These are phyloP conservation scores for Drosophila atroscutellata DNA, from an alignment of 2,888 invertebrate species.

Conservation along the genomic window DNA sequence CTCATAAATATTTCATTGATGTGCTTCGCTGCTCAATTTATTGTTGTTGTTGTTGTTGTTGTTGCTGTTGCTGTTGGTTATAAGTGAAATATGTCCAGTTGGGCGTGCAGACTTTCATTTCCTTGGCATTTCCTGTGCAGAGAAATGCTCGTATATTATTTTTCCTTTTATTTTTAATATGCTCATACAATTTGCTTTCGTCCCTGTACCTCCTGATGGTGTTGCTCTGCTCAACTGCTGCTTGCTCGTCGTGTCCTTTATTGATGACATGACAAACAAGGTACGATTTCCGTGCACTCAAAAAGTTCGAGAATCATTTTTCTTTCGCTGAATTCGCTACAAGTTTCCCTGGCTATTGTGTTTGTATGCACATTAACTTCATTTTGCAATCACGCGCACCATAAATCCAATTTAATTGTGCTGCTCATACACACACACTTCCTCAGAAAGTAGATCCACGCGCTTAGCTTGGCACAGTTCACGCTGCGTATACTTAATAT, in stretches of 20 bases:
- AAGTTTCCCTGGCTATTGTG: constrained; percentile 43
- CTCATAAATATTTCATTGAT: constrained; percentile 75
- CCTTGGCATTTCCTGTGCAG: constrained; percentile 69
- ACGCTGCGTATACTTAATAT: constrained; percentile 71
- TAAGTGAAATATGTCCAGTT: constrained; percentile 54
- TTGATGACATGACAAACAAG: constrained; percentile 82
- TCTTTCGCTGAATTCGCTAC: constrained; percentile 34
- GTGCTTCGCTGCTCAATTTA: constrained; percentile 49
- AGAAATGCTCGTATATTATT: constrained; percentile 38
- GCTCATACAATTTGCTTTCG: constrained; percentile 72
- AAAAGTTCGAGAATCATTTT: constrained; percentile 68
- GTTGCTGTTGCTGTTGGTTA: constrained; percentile 19
- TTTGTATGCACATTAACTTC: constrained; percentile 75
- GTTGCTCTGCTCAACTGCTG: constrained; percentile 7
- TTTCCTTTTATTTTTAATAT: constrained; percentile 65
- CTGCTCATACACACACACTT: constrained; percentile 33
- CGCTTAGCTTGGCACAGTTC: constrained; percentile 31
- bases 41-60: constrained; percentile 15
- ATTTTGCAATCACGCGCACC: constrained; percentile 78
- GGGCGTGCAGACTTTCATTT: constrained; percentile 55
- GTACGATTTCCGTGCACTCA: constrained; percentile 68
- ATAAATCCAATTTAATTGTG: constrained; percentile 81
- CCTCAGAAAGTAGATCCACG: constrained; percentile 24
- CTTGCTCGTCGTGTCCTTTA: constrained; percentile 57
- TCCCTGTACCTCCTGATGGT: constrained; percentile 7